Evolutionary conservation across 2,113 vertebrate genomes (phyloP).

Genomic region (Dipodomys merriami): DNA sequence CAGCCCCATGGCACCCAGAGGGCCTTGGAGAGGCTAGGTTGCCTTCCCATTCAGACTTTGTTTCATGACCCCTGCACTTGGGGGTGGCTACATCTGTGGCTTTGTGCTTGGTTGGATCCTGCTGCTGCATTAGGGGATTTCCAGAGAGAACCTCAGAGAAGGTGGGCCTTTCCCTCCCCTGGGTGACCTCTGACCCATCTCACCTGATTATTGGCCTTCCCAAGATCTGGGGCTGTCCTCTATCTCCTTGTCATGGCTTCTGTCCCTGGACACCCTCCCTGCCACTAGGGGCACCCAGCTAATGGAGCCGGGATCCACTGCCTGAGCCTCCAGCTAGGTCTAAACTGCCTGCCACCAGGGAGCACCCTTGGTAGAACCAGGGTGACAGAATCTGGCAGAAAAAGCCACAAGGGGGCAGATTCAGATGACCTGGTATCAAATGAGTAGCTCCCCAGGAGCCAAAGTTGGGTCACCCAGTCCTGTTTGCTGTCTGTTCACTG

Average conservation of each 20-base stretch:
- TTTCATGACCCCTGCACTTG: not conserved
- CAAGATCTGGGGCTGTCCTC: fast-evolving
- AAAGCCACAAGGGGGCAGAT: not conserved
- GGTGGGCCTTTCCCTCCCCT: fast-evolving
- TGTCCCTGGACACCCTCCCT: not conserved
- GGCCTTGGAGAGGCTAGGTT: not conserved
- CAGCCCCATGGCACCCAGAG: not conserved
- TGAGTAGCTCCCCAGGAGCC: not conserved
- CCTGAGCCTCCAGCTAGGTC: not conserved
- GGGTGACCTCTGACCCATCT: not conserved
- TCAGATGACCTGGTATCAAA: not conserved
- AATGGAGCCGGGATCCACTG: not conserved
- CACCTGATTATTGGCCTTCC: not conserved
- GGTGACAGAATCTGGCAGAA: not conserved
- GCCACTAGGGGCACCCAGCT: not conserved
- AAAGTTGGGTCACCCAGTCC: constrained; percentile 53
- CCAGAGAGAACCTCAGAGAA: not conserved
- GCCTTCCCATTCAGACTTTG: fast-evolving
- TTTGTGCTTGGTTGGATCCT: not conserved
- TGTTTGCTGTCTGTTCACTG: not conserved
- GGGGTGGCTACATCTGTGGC: fast-evolving
- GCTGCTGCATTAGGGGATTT: not conserved
- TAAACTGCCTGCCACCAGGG: not conserved
- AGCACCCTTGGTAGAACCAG: too few species aligned
- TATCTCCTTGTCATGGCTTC: not conserved